Base-by-base conservation (phyloP, 2,113 vertebrate species). In the Apus apus region DNA sequence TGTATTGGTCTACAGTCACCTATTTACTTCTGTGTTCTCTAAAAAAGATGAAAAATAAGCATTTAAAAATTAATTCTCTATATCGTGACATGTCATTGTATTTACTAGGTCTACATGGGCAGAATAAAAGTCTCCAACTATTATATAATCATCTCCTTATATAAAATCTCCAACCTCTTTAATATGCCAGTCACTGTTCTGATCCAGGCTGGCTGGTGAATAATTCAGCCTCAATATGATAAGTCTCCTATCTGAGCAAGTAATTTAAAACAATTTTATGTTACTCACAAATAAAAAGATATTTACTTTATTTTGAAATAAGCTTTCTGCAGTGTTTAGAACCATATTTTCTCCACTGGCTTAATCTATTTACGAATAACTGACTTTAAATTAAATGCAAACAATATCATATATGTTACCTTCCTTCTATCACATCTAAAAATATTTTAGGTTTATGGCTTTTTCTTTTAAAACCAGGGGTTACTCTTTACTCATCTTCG, bases 101-200 rank as follows among this genome's bases (percentile, higher is more conserved):
- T 82, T 91, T 87, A 61, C 29, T 81, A 67, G 23, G 53, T 60
- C 30, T 82, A 71, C 23, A 85, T 30, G 15, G 78, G 45, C 51
- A 81, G 80, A 83, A 90, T 2, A 62, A 18, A 94, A 80, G 4
- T 58, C 30, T 77, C 23, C 17, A 77, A 67, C 43, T 79, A 65
- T 57, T 87, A 90, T 78, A 64, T 80, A 60, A 93, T 83, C 85
- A 76, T 82, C 48, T 91, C 46, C n/a, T 65, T 75, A 51, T 34
- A 53, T 50, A 85, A 68, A 90, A 89, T 40, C 45, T 87, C 40
- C 82, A 87, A 76, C 19, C 57, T 93, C 38, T 84, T 94, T 89
- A 85, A 71, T 67, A 93, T 85, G 87, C 46, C 72, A 86, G 30
- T 90, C 79, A 94, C 70, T 75, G 77, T 48, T 85, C 45, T 38